Conservation (phyloP, 2,888 invertebrate genomes). For the Pecten maximus region DNA sequence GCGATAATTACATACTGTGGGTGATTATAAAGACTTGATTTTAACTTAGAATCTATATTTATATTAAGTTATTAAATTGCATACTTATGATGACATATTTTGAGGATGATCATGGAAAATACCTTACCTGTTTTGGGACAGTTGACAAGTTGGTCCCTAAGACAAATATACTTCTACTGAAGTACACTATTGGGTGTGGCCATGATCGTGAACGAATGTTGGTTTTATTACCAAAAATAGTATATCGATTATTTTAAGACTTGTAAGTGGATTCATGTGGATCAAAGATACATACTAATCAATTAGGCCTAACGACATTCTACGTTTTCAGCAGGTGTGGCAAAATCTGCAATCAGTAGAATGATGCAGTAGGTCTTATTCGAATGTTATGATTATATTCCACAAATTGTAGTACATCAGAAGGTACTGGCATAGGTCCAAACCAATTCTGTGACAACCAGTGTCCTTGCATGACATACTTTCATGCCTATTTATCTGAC, state of each 20-base stretch:
- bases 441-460: too few species aligned
- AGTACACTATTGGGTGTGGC: slow-evolving; percentile 14
- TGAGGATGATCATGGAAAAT: not conserved
- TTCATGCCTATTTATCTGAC: too few species aligned
- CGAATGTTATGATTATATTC: too few species aligned
- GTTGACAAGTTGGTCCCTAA: not conserved
- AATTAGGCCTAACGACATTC: not conserved
- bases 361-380: too few species aligned
- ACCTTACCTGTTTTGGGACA: slow-evolving; percentile 23
- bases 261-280: not conserved
- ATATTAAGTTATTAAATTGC: not conserved
- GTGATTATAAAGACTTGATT: not conserved
- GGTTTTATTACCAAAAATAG: not conserved
- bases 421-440: too few species aligned
- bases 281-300: not conserved
- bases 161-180: slow-evolving; percentile 11
- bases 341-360: too few species aligned
- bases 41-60: not conserved
- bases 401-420: too few species aligned
- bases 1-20: not conserved
- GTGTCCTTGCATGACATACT: too few species aligned
- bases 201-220: not conserved
- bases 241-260: not conserved
- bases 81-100: not conserved
- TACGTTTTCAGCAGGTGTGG: too few species aligned